phyloP scores from a whole-genome alignment of 2,888 invertebrate genomes.

The Kuschelorhynchus macadamiae region DNA sequence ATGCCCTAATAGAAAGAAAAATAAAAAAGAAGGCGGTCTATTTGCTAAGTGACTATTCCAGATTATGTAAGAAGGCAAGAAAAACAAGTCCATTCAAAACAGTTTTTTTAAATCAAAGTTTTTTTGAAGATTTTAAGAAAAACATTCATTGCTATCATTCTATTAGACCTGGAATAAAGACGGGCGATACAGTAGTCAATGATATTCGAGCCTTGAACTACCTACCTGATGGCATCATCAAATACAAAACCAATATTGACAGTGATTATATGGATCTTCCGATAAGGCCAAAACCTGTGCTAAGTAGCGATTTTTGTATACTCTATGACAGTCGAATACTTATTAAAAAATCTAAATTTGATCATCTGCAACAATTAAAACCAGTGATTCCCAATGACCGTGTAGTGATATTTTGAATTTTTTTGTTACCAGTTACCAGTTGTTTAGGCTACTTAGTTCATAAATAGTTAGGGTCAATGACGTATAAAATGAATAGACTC shows the following conservation, averaged over 20 bases:
- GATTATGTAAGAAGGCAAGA: conserved; percentile 14
- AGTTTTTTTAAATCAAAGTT: conserved; percentile 10
- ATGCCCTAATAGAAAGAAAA: conserved; percentile 11
- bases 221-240: conserved; percentile 12
- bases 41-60: conserved; percentile 10
- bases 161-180: conserved; percentile 16
- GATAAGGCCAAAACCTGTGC: no score
- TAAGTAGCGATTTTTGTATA: no score
- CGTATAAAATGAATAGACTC: no score
- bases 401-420: no score
- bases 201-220: conserved; percentile 22
- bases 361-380: no score
- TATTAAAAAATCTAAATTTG: no score
- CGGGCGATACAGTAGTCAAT: conserved; percentile 14
- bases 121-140: conserved; percentile 11
- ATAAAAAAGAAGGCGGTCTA: conserved; percentile 16
- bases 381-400: no score
- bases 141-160: neutral
- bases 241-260: conserved; percentile 15
- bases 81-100: conserved; percentile 11
- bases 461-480: no score
- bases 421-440: no score
- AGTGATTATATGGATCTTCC: conserved; percentile 7
- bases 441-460: no score
- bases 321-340: no score